Conservation (phyloP, 1,140 invertebrate genomes). For the Microplitis demolitor region DNA sequence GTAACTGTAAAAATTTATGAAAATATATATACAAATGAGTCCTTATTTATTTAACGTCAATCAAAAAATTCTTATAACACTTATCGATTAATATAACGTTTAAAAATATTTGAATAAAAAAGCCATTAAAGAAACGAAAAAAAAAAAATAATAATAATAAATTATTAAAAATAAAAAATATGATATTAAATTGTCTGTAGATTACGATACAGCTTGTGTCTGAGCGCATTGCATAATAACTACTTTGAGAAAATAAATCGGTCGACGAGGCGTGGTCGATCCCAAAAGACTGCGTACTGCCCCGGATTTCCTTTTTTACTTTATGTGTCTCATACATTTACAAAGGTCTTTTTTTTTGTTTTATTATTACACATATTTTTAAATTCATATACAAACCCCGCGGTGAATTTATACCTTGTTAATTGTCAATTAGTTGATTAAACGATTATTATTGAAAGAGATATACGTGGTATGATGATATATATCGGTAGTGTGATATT, state of each 20-base stretch:
- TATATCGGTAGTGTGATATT: no score
- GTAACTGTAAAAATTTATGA: neutral
- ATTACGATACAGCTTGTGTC: slow-evolving; percentile 4
- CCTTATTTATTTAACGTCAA: neutral
- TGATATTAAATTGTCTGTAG: neutral
- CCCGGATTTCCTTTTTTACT: slow-evolving; percentile 14
- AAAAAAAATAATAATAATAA: neutral
- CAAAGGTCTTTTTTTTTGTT: no score
- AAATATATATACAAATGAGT: neutral
- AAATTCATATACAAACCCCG: no score
- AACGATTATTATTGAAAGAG: neutral
- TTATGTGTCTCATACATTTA: no score
- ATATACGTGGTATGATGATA: neutral
- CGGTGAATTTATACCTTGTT: neutral
- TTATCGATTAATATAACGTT: neutral
- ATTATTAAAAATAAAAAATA: neutral
- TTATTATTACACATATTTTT: no score
- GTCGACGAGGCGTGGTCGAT: slow-evolving; percentile 15
- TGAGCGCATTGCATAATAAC: slow-evolving; percentile 13
- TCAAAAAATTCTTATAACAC: neutral
- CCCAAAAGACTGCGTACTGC: neutral
- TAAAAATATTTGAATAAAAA: neutral
- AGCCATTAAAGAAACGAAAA: neutral
- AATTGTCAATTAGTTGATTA: neutral
- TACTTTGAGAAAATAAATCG: slow-evolving; percentile 19